Evolutionary conservation across 2,888 invertebrate species (phyloP).

Genomic region (Hydrotaea diabolus): DNA sequence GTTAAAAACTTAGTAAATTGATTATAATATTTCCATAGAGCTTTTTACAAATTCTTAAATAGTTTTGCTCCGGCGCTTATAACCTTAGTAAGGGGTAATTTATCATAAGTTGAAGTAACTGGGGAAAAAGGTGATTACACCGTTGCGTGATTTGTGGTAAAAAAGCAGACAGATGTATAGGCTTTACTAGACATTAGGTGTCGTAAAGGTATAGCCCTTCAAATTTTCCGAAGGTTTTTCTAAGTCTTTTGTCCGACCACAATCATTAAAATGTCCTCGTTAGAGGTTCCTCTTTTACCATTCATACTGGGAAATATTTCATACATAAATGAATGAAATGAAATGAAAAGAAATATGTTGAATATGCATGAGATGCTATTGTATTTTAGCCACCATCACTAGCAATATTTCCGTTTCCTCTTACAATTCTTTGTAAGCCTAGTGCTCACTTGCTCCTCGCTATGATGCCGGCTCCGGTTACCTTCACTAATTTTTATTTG

Average conservation of each 20-base stretch:
- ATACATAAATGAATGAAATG: constrained; percentile 22
- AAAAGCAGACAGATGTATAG: no score
- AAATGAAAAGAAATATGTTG: constrained; percentile 13
- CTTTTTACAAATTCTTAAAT: no score
- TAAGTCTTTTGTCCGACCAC: background rate
- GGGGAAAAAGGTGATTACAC: no score
- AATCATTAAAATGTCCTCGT: background rate
- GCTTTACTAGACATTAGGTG: no score
- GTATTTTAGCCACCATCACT: constrained; percentile 40
- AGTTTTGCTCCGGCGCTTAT: no score
- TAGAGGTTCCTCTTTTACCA: background rate
- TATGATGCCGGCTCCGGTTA: constrained; percentile 1
- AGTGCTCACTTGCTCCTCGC: background rate
- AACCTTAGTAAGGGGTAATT: no score
- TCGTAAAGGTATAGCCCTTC: no score
- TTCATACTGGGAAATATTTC: constrained; percentile 12
- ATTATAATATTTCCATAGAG: no score
- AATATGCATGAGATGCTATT: constrained; percentile 37
- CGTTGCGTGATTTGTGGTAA: no score
- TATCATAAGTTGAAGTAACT: no score
- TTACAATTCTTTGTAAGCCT: background rate
- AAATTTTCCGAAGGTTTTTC: no score
- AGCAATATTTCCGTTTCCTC: constrained; percentile 57
- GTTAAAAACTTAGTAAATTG: no score
- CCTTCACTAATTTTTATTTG: constrained; percentile 34